Evolutionary conservation across 2,113 vertebrate genomes (phyloP).

Genomic region (Odocoileus virginianus): DNA sequence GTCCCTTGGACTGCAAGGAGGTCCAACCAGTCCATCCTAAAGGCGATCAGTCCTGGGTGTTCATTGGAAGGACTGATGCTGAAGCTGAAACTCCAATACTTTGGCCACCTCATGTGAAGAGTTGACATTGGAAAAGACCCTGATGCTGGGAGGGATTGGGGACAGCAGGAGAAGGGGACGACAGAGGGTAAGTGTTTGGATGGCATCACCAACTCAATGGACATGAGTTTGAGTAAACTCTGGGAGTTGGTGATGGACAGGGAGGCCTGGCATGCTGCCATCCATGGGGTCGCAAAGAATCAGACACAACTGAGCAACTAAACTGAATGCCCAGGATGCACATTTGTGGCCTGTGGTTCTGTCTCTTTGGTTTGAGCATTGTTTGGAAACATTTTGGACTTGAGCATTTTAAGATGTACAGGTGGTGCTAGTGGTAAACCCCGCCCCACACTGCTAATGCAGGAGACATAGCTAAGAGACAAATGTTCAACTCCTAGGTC

Average conservation of each 20-base stretch:
- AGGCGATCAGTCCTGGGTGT: neutral
- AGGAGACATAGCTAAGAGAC: neutral
- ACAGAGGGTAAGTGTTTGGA: neutral
- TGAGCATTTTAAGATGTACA: neutral
- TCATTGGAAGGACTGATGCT: neutral
- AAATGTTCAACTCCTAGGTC: neutral
- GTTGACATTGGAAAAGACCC: neutral
- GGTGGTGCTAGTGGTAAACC: neutral
- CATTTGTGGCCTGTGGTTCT: neutral
- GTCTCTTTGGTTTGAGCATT: neutral
- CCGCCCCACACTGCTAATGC: neutral
- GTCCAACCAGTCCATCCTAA: neutral
- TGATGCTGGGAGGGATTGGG: neutral
- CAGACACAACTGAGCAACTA: neutral
- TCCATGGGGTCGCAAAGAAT: neutral
- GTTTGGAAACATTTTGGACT: neutral
- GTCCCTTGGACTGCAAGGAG: neutral
- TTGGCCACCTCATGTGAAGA: fast-evolving
- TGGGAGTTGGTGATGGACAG: neutral
- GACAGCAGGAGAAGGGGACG: neutral
- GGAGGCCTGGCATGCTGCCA: neutral
- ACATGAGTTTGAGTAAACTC: neutral
- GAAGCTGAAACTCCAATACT: neutral
- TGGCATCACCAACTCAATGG: neutral
- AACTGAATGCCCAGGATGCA: neutral